phyloP scores from a whole-genome alignment of 2,113 vertebrate species.

The Ornithorhynchus anatinus region DNA sequence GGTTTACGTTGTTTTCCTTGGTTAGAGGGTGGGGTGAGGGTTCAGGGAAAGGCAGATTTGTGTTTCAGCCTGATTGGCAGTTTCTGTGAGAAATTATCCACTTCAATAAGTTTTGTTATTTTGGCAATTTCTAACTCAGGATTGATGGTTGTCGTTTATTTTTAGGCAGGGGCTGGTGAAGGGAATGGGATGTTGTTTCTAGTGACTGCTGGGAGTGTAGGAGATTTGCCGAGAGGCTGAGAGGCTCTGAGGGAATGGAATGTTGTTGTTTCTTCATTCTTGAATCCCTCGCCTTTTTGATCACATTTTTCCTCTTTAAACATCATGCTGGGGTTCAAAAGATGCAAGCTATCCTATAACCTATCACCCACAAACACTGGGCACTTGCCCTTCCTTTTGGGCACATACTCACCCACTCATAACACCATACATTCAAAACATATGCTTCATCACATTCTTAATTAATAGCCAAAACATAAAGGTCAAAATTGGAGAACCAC shows the following conservation, averaged over 20 bases:
- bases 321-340: constrained; percentile 38
- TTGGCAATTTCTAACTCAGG: constrained; percentile 29
- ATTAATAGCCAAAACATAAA: constrained; percentile 15
- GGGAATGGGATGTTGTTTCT: constrained; percentile 10
- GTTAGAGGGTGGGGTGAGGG: neutral
- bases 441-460: neutral
- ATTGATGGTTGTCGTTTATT: constrained; percentile 20
- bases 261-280: constrained; percentile 31
- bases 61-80: constrained; percentile 18
- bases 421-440: neutral
- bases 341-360: constrained; percentile 32
- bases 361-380: neutral
- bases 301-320: constrained; percentile 47
- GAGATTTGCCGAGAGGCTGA: neutral
- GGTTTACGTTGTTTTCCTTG: constrained; percentile 1
- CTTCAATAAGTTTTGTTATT: constrained; percentile 44
- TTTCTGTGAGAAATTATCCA: constrained; percentile 48
- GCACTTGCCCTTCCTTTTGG: neutral
- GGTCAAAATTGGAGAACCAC: neutral
- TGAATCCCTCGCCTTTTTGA: constrained; percentile 32
- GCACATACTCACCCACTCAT: neutral
- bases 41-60: constrained; percentile 6
- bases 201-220: constrained; percentile 1
- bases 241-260: constrained; percentile 33
- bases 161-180: neutral